Conservation (phyloP, 1,140 invertebrate genomes). For the Thaumatotibia leucotreta region DNA sequence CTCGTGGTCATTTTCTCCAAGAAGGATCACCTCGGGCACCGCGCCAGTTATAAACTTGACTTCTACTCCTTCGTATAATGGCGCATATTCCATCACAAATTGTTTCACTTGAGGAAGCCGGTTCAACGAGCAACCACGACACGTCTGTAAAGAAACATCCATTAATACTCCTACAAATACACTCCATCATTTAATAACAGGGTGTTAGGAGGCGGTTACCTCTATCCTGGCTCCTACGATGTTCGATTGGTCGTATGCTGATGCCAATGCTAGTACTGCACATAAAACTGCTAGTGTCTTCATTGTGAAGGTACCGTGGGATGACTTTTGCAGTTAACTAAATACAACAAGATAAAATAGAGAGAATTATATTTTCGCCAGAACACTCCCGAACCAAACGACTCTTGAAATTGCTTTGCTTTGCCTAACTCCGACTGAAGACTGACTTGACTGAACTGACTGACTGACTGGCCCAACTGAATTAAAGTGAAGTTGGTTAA, state of each 20-base stretch:
- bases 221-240: constrained; percentile 63
- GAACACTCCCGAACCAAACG: too few relatives aligned
- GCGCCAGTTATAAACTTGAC: constrained; percentile 82
- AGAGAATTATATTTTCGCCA: too few relatives aligned
- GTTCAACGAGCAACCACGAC: constrained; percentile 85
- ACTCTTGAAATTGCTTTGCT: too few relatives aligned
- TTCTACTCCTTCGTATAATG: constrained; percentile 80
- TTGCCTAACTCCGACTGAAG: too few relatives aligned
- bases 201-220: constrained; percentile 29
- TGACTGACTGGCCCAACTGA: too few relatives aligned
- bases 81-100: constrained; percentile 86
- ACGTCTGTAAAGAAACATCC: constrained; percentile 79
- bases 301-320: background rate
- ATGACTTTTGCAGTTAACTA: background rate
- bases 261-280: constrained; percentile 17
- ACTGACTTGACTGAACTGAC: too few relatives aligned
- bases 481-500: too few relatives aligned
- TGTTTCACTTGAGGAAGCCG: constrained; percentile 84
- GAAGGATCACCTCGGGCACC: constrained; percentile 81
- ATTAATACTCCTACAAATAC: background rate
- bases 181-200: background rate
- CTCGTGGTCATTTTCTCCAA: constrained; percentile 79
- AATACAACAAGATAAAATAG: background rate
- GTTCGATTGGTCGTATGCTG: constrained; percentile 44
- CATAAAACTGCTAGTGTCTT: constrained; percentile 14